Evolutionary conservation across 2,888 invertebrate genomes (phyloP), one percentile per base, ranked within the genome.

Genomic region (Morpho helenor): DNA sequence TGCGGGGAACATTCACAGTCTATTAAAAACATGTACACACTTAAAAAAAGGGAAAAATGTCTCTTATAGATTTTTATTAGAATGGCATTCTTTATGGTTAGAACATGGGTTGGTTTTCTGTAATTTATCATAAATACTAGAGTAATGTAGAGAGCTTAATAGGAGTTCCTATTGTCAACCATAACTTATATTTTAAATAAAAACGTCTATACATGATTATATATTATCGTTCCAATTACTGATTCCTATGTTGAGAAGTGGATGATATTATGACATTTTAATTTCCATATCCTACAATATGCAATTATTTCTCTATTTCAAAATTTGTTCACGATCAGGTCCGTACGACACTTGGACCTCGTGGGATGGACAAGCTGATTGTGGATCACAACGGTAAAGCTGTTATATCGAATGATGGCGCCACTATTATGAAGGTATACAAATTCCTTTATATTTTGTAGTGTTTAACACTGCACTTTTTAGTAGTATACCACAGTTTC

Each of bases 291-390:
- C 31, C 31, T 3, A 5, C 31, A 31, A 31, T 51, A 9, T 50
- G 45, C 31, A 31, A 31, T 31, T 31, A 31, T 31, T 5, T 31
- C 31, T 31, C 4, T 31, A 31, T 31, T 31, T 31, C 31, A 31
- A 31, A 3, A 31, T 3, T 31, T 31, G 31, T 31, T 31, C 31
- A 31, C 5, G 31, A 31, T 5, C 31, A 91, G 91, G 91, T 93
- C 0, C 94, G 99, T 60, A 99, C 99, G 0, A 99, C 99, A 0
- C 92, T 99, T 47, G 99, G 99, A 49, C 99, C 99, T 7, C 94
- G 99, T 40, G 99, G 99, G 66, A 98, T 99, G 98, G 99, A 99
- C 87, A 99, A 99, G 83, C 92, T 99, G 54, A 98, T 99, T 62
- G 98, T 99, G 0, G 96, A 97, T 77, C 92, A 93, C 63, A 92